Percentiles rank a stretch among this genome's conserved stretches.
Evolutionary conservation across 2,888 invertebrate species (phyloP).

Genomic region (Leptinotarsa rubiginosa): DNA sequence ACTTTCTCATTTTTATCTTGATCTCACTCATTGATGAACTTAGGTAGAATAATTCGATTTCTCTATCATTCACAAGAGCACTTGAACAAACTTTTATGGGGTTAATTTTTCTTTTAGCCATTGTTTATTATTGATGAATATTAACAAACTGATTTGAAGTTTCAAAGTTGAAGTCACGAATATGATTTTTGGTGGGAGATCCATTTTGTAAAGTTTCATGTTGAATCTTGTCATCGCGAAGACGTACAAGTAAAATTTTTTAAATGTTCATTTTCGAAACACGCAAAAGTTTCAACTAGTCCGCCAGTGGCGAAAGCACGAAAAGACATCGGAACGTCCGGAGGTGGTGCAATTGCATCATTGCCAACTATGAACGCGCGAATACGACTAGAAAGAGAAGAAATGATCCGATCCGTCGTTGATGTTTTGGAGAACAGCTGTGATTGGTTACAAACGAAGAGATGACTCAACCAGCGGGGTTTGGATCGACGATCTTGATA

Average conservation of each 20-base stretch:
- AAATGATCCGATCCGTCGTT: neutral
- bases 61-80: slow-evolving; percentile 46
- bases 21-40: slow-evolving; percentile 41
- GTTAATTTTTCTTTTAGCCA: slow-evolving; percentile 48
- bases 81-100: slow-evolving; percentile 47
- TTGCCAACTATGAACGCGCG: slow-evolving; percentile 1
- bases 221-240: slow-evolving; percentile 42
- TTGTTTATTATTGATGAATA: slow-evolving; percentile 44
- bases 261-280: slow-evolving; percentile 37
- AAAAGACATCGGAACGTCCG: neutral
- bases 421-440: neutral
- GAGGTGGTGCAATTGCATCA: slow-evolving; percentile 1
- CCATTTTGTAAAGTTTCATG: slow-evolving; percentile 44
- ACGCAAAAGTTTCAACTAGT: slow-evolving; percentile 42
- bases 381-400: slow-evolving; percentile 5
- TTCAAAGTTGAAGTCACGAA: slow-evolving; percentile 29
- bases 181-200: slow-evolving; percentile 39
- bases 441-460: slow-evolving; percentile 4
- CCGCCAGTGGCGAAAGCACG: slow-evolving; percentile 15
- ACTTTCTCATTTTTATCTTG: slow-evolving; percentile 47
- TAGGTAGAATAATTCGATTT: slow-evolving; percentile 45
- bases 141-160: slow-evolving; percentile 38
- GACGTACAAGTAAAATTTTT: slow-evolving; percentile 25
- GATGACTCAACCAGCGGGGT: neutral
- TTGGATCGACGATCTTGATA: slow-evolving; percentile 8